These are phyloP conservation scores for Balearica regulorum DNA, from an alignment of 2,797 vertebrate species.

Conservation along the genomic window DNA sequence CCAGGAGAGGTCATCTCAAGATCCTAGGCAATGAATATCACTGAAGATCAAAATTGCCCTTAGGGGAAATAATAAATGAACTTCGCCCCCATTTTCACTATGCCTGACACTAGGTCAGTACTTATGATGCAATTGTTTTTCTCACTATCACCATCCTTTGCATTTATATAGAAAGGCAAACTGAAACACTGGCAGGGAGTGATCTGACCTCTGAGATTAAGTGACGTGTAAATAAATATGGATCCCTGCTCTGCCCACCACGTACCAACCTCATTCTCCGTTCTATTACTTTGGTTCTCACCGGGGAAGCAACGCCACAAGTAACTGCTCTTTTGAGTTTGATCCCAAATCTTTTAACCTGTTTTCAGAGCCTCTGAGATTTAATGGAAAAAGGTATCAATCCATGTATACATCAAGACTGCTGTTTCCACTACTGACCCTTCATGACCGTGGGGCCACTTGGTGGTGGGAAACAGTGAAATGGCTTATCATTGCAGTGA, in stretches of 20 bases:
- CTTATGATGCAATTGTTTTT: not conserved
- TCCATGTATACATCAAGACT: not conserved
- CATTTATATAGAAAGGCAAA: not conserved
- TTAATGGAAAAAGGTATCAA: not conserved
- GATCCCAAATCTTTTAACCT: not conserved
- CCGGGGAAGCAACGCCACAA: not conserved
- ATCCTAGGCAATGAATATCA: not conserved
- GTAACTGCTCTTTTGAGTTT: not conserved
- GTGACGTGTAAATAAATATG: not conserved
- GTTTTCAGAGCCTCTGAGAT: not conserved
- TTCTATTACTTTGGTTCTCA: not conserved
- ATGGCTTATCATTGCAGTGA: not conserved
- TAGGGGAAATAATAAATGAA: not conserved
- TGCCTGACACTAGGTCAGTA: not conserved
- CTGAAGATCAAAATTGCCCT: not conserved
- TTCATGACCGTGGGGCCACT: not conserved
- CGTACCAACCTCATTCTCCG: not conserved
- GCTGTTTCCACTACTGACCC: not conserved
- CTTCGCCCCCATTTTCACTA: not conserved
- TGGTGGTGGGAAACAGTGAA: not conserved
- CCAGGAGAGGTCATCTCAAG: not conserved
- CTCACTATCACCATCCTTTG: not conserved
- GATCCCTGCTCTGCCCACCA: not conserved
- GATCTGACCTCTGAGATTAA: not conserved
- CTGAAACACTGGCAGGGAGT: not conserved